phyloP scores from a whole-genome alignment of 64 coral and sea anemone species.

The Platygyra sinensis region DNA sequence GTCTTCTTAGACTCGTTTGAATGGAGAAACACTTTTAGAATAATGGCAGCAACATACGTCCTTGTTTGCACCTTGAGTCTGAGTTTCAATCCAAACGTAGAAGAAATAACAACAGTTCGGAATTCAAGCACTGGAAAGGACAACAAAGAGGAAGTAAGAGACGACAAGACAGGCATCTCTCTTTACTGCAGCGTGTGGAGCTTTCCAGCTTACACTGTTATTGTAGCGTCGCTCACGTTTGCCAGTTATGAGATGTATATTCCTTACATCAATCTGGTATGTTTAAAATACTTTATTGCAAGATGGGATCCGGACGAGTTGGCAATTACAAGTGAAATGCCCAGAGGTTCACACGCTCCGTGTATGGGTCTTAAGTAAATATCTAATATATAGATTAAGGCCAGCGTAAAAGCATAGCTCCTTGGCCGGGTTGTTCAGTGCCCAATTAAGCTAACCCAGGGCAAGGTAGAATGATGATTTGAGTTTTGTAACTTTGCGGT shows the following conservation, averaged over 20 bases:
- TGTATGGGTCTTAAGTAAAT: too few relatives aligned
- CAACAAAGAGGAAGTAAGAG: background rate
- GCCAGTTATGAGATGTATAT: constrained; percentile 21
- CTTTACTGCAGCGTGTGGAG: constrained; percentile 25
- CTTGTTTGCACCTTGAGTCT: background rate
- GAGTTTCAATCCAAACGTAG: constrained; percentile 45
- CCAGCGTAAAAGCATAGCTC: too few relatives aligned
- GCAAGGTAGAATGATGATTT: too few relatives aligned
- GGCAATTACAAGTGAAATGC: too few relatives aligned
- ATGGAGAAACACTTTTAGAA: constrained; percentile 30
- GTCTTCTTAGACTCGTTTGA: constrained; percentile 6
- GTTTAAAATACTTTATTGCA: background rate
- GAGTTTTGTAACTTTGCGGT: too few relatives aligned
- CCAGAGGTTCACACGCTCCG: too few relatives aligned
- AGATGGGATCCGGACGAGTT: background rate
- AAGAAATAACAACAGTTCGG: background rate
- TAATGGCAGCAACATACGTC: background rate
- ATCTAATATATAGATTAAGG: too few relatives aligned
- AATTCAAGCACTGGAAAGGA: too few relatives aligned
- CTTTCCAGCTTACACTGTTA: constrained; percentile 14
- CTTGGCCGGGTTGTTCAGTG: too few relatives aligned
- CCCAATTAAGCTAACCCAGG: too few relatives aligned
- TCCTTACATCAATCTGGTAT: constrained; percentile 43
- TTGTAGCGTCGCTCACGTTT: constrained; percentile 1
- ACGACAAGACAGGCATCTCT: background rate